Evolutionary conservation across 1,140 invertebrate genomes (phyloP).

Genomic region (Trichonephila clavipes): DNA sequence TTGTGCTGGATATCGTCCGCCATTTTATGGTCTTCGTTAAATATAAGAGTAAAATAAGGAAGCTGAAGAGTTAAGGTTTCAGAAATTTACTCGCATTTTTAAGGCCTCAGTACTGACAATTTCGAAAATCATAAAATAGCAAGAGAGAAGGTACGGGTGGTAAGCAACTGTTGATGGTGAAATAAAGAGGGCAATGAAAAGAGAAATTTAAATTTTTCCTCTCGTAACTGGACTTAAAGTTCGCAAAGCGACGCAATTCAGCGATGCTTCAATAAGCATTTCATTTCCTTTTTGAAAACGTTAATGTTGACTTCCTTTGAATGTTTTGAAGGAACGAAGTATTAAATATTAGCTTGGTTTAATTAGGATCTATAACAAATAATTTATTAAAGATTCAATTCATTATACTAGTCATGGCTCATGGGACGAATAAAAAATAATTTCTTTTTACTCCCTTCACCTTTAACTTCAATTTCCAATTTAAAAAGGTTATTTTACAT

Average conservation of each 20-base stretch:
- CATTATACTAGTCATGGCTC: no score
- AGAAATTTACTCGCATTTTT: conserved; percentile 62
- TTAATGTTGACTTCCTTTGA: background rate
- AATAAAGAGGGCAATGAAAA: conserved; percentile 36
- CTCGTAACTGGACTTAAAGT: conserved; percentile 9
- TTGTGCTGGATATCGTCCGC: conserved; percentile 44
- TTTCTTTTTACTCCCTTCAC: no score
- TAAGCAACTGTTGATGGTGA: conserved; percentile 51
- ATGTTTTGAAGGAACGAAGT: background rate
- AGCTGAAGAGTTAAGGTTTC: conserved; percentile 38
- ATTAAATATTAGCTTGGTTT: background rate
- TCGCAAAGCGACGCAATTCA: background rate
- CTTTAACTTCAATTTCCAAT: no score
- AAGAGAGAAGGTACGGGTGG: background rate
- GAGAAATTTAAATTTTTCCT: conserved; percentile 37
- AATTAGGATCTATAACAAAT: background rate
- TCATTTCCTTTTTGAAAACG: background rate
- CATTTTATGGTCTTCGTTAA: conserved; percentile 63
- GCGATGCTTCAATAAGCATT: background rate
- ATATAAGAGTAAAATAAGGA: conserved; percentile 46
- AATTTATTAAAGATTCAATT: background rate
- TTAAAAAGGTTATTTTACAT: no score
- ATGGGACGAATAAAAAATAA: no score
- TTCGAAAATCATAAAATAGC: conserved; percentile 39
- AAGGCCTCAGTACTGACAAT: conserved; percentile 38